Evolutionary conservation across 2,888 invertebrate species (phyloP).

Genomic region (Spatulosminthurus flaviceps): DNA sequence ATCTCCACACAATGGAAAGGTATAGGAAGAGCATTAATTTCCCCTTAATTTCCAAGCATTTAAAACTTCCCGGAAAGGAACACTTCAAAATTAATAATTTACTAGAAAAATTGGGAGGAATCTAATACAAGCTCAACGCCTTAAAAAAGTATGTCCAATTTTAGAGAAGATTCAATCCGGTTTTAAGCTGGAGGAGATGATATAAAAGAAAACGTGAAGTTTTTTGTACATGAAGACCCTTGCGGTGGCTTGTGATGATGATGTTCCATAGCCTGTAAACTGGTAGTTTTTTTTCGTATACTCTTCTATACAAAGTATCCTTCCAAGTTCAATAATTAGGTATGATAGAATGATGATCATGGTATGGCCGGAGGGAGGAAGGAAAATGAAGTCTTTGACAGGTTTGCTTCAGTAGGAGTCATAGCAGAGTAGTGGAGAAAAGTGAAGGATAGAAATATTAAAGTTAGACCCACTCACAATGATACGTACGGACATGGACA

Average conservation of each 20-base stretch:
- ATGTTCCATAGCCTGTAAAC: background rate
- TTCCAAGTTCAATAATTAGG: slow-evolving; percentile 8
- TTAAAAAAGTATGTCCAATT: background rate
- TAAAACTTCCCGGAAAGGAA: no score
- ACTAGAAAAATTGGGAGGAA: no score
- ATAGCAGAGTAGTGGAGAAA: background rate
- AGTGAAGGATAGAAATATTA: slow-evolving; percentile 9
- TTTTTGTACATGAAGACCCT: slow-evolving; percentile 1
- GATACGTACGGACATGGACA: background rate
- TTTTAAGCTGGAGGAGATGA: background rate
- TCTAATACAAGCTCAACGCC: no score
- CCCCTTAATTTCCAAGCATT: no score
- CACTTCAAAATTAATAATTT: no score
- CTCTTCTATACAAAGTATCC: background rate
- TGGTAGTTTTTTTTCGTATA: no score
- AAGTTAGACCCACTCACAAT: background rate
- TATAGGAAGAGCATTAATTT: no score
- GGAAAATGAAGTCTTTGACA: slow-evolving; percentile 26
- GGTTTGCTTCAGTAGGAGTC: slow-evolving; percentile 9
- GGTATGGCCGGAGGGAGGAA: background rate
- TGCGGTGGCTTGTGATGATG: slow-evolving; percentile 8
- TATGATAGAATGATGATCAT: slow-evolving; percentile 30
- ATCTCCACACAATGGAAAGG: no score
- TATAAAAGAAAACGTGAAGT: background rate
- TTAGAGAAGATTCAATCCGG: background rate